Base-by-base conservation (phyloP, 1,140 invertebrate genomes). In the Galleria mellonella region DNA sequence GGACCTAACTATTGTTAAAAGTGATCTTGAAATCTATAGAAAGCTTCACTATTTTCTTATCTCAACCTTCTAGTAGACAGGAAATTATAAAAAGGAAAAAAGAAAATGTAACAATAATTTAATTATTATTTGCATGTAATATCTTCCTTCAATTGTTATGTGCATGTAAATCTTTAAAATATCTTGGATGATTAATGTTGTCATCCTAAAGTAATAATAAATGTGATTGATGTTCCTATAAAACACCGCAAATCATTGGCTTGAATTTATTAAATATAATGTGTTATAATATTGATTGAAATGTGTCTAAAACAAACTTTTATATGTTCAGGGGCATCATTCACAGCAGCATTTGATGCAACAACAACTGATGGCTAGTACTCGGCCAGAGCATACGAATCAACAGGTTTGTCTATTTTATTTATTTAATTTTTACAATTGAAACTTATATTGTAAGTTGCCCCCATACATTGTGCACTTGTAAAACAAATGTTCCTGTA, bases 261-360 rank as follows among this genome's bases (percentile, higher is more conserved):
- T 17, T 37, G n/a, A 14, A 9, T 37, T 9, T 7, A n/a, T 37
- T 15, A 17, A n/a, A n/a, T n/a, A n/a, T n/a, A n/a, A n/a, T n/a
- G n/a, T n/a, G n/a, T n/a, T 35, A 9, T 0, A 2, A 11, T 7
- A 37, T 17, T 15, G 14, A 23, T 9, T 1, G 6, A 15, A n/a
- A 9, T 9, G 13, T 9, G 1, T n/a, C 23, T 38, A 17, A 32
- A 38, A 49, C 36, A 35, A 13, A 43, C 38, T 49, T 44, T 40
- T 38, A 27, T 41, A 40, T 62, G 12, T 47, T 36, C 51, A 83
- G 76, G 72, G 70, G 13, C 82, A 85, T 55, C 81, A 84, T 52
- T 72, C 76, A 29, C 73, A 83, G 48, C 73, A 73, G 46, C 74
- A 79, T 33, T 49, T 83, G 40, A 63, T 85, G 58, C 82, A 85